phyloP scores from a whole-genome alignment of 2,113 vertebrate genomes.

The Micromys minutus region DNA sequence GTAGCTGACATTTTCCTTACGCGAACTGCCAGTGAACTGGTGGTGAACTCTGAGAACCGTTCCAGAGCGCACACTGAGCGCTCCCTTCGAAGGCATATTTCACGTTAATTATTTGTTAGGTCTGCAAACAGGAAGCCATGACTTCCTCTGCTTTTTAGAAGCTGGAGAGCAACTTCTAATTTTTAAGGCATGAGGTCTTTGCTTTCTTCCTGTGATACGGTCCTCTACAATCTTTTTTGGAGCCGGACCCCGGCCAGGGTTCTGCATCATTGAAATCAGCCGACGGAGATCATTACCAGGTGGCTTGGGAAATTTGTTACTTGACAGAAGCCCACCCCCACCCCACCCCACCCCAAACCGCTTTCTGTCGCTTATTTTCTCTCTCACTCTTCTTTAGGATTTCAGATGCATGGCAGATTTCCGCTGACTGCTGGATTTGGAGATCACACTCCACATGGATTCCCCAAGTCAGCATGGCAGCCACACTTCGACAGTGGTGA shows the following conservation, averaged over 20 bases:
- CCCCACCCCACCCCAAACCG: not conserved
- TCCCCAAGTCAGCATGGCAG: conserved; percentile 94
- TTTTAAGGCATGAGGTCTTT: conserved; percentile 74
- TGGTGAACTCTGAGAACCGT: not conserved
- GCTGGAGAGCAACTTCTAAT: not conserved
- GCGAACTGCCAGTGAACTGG: not conserved
- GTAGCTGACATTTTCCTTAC: not conserved
- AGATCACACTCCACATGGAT: conserved; percentile 96
- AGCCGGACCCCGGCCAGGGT: conserved; percentile 77
- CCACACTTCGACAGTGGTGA: conserved; percentile 92
- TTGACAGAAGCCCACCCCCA: conserved; percentile 51
- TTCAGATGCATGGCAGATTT: conserved; percentile 97
- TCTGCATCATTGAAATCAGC: conserved; percentile 70
- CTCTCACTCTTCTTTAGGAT: conserved; percentile 86
- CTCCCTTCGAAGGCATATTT: conserved; percentile 13
- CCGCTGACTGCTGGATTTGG: conserved; percentile 93
- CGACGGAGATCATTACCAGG: conserved; percentile 83
- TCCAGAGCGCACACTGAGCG: not conserved
- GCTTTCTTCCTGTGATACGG: conserved; percentile 78
- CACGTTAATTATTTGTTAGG: conserved; percentile 61
- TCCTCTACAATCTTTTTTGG: conserved; percentile 59
- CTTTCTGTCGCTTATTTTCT: conserved; percentile 64
- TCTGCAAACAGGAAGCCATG: conserved; percentile 58
- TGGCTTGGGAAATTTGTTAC: conserved; percentile 77
- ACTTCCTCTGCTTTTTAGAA: conserved; percentile 12